Base-by-base conservation (phyloP, 2,888 invertebrate genomes). In the Panopea generosa region DNA sequence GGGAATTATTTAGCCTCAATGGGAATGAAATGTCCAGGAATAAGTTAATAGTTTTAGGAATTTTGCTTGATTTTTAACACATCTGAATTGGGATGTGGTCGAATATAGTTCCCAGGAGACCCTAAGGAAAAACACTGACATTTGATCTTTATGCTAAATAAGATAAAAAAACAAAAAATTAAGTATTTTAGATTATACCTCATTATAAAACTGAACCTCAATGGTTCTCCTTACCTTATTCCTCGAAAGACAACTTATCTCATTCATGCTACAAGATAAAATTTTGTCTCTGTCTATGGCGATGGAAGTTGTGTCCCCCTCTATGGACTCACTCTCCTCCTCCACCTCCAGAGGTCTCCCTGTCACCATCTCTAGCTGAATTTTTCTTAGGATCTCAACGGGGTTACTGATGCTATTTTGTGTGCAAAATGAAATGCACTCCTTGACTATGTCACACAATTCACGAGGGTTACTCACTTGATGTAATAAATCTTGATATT, bases 251-350 rank as follows among this genome's bases (percentile, higher is more conserved):
- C 11, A 27, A 16, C 47, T 24, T 14, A 77, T 52, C 56, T 77
- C 77, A 18, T 73, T 69, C n/a, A 60, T 33, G 14, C 20, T 57
- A 52, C 73, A 73, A 24, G 22, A 6, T 7, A 77, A 20, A 3
- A 72, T 7, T 20, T 63, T 53, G 16, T 63, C 38, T 43, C 72
- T 56, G 53, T 77, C 77, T 18, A 77, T 33, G 6, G 61, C 40
- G 11, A 77, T 73, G 53, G 52, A 77, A 22, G 55, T 77, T 11
- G 69, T 69, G 11, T 73, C 66, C 18, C 77, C 73, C 16, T 65
- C 61, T 40, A 56, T 60, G 14, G 26, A 11, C 0, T 29, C 4
- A 4, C 38, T 43, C 3, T 22, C 11, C 45, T 70, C 59, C 3
- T 43, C 57, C 11, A 73, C 24, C 22, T 73, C 73, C 22, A 73